Evolutionary conservation across 1,140 invertebrate species (phyloP), one percentile per base, ranked within the genome.

Genomic region (Zaprionus lachaisei): DNA sequence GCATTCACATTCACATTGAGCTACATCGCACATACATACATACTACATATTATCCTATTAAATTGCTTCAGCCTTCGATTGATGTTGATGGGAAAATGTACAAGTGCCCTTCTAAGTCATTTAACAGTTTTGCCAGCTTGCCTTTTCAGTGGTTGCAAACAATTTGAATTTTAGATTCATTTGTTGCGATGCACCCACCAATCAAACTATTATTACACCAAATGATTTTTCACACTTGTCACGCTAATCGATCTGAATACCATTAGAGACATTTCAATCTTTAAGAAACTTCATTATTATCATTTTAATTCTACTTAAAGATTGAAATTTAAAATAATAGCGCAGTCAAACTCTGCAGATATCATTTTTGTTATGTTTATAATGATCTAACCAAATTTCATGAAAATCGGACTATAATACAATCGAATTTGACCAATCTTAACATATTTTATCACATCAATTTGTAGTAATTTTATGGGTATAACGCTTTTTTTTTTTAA

Each of bases 141-240:
- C 26, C 28, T 31, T 31, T 70, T 63, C 69, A 66, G 66, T 60
- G 63, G 63, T 47, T 65, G 34, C 37, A 24, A 49, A 12, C 51
- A 73, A 85, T 84, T 84, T 85, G 24, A 51, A 81, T 75, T 71
- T 74, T 71, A 68, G 81, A 81, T 81, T 54, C 17, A 20, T n/a
- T 60, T 22, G 2, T 49, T 12, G 41, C 57, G 60, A 44, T 75
- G 72, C 2, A 15, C 1, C 38, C 24, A 26, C 28, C 6, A 44
- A 17, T 44, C n/a, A 44, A 44, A 6, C 14, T 2, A 44, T 44
- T 44, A 38, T 12, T 5, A 15, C 37, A 15, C 37, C 37, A 14
- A 14, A 15, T 44, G 41, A 2, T n/a, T 44, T 6, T 41, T 0
- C n/a, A 41, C 38, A n/a, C 15, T 41, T 41, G 38, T 41, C 15